These are phyloP conservation scores for Endotricha flammealis DNA, from an alignment of 2,888 invertebrate species.

Conservation along the genomic window DNA sequence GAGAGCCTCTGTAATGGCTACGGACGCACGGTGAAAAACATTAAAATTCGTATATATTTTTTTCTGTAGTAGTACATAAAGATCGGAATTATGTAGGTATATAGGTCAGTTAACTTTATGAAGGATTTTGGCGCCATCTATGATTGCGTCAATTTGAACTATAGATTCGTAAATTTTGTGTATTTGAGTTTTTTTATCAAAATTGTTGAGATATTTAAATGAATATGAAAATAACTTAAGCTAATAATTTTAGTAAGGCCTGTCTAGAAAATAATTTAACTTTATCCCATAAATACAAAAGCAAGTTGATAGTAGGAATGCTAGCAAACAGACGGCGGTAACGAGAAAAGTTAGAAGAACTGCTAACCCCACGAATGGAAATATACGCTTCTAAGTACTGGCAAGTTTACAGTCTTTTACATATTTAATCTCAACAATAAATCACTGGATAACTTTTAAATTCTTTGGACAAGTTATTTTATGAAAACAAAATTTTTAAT, in stretches of 20 bases:
- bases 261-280: conserved; percentile 12
- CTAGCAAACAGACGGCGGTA: conserved; percentile 25
- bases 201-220: no score
- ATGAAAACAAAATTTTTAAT: no score
- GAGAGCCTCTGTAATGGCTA: conserved; percentile 28
- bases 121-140: no score
- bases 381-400: conserved; percentile 3
- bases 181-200: no score
- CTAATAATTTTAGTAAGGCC: conserved; percentile 1
- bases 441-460: no score
- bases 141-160: no score
- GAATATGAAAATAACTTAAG: no score
- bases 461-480: no score
- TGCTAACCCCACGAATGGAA: conserved; percentile 9
- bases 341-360: conserved; percentile 50
- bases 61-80: no score
- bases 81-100: no score
- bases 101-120: no score
- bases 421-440: not conserved
- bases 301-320: conserved; percentile 11
- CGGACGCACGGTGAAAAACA: conserved; percentile 42
- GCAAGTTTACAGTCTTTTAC: conserved; percentile 3
- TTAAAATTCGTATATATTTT: conserved; percentile 16
- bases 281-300: conserved; percentile 10
- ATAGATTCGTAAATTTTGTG: no score